Evolutionary conservation across 2,888 invertebrate genomes (phyloP), one percentile per base, ranked within the genome.

Genomic region (Drosophila melanosoma): DNA sequence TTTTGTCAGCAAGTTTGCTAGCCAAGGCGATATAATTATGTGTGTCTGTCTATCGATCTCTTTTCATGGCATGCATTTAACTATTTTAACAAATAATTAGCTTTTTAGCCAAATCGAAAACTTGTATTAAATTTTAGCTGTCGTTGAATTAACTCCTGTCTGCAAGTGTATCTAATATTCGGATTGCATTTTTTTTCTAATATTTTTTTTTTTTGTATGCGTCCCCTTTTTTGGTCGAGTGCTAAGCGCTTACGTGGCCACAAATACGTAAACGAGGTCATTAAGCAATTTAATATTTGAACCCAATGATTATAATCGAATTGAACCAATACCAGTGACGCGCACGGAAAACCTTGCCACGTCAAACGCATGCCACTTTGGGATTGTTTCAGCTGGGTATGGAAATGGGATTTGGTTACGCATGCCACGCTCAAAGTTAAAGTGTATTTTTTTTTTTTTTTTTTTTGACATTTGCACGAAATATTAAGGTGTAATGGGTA

Each of bases 261-360:
- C 69, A 69, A 81, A 75, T 74, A 81, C 71, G 66, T 74, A 72
- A 89, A 76, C 81, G 90, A 83, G 87, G 90, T 88, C 87, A 87
- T 90, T 87, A 87, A 75, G 87, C 87, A 87, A 90, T 88, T 90
- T 88, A 83, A 87, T 88, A 88, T 87, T 88, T 88, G 74, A 90
- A 73, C 76, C 88, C 86, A 81, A 78, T 77, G 83, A 88, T 88
- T 81, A 85, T 85, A 88, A 90, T 86, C 87, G 83, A 87, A 75
- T 68, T 58, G 76, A 82, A 77, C 71, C 82, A 40, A 68, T 54
- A 51, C 54, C 29, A 20, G 20, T 15, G 23, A 61, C 53, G 45
- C 45, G 33, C 38, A 48, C 17, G 51, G 54, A 48, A 40, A 71
- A 51, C 20, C 52, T 52, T 35, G 38, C 32, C 35, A 20, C 15